phyloP scores from a whole-genome alignment of 2,888 invertebrate species.

The Cecidostiba fungosa region DNA sequence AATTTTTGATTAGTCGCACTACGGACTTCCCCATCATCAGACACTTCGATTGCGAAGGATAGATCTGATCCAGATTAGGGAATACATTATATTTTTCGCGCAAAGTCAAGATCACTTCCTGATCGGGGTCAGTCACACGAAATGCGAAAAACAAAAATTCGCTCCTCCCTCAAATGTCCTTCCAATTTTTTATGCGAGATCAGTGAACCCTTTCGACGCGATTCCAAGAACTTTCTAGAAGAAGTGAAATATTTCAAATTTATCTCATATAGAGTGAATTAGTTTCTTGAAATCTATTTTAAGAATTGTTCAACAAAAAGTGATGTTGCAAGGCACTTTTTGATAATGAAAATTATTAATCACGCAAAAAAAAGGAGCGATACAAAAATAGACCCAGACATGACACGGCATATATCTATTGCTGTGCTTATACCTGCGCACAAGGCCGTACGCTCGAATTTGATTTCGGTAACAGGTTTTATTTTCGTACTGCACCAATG shows the following conservation, averaged over 20 bases:
- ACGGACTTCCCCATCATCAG: neutral
- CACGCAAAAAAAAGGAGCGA: neutral
- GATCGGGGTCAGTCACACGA: slow-evolving; percentile 9
- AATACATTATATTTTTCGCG: slow-evolving; percentile 4
- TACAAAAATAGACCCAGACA: neutral
- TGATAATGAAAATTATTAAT: neutral
- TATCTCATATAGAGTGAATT: too few species aligned
- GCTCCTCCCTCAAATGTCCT: neutral
- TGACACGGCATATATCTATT: neutral
- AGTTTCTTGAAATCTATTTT: neutral
- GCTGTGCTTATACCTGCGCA: neutral
- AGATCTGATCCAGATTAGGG: slow-evolving; percentile 1
- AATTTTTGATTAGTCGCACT: neutral
- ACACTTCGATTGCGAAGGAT: neutral
- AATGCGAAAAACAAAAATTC: neutral
- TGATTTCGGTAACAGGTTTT: slow-evolving; percentile 9
- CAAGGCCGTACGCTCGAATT: neutral
- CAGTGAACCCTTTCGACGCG: neutral
- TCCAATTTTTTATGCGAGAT: neutral
- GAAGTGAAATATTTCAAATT: neutral
- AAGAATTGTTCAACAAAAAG: neutral
- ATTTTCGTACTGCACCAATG: neutral
- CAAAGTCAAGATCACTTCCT: neutral
- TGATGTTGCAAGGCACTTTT: neutral
- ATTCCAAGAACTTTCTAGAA: neutral